Percentiles rank a stretch among this genome's conserved stretches.
Evolutionary conservation across 2,113 vertebrate species (phyloP).

Genomic region (Carollia perspicillata): DNA sequence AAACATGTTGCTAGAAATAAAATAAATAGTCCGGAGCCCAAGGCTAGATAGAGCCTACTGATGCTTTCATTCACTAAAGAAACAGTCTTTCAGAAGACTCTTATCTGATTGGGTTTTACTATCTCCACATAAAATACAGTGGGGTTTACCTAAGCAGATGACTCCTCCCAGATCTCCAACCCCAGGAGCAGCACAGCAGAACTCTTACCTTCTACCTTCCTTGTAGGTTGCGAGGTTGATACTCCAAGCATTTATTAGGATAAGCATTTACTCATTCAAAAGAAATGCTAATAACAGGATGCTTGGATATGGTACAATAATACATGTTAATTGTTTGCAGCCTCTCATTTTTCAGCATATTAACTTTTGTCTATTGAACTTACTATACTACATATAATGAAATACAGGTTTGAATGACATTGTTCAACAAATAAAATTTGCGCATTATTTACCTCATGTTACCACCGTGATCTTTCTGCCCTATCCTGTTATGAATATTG

Average conservation of each 20-base stretch:
- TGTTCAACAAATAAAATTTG: slow-evolving; percentile 27
- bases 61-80: not conserved
- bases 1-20: slow-evolving; percentile 16
- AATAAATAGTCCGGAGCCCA: not conserved
- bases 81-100: not conserved
- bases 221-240: not conserved
- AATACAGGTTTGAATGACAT: not conserved
- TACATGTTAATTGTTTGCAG: slow-evolving; percentile 51
- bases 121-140: not conserved
- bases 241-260: not conserved
- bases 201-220: not conserved
- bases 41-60: not conserved
- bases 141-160: not conserved
- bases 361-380: not conserved
- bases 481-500: not conserved
- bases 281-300: slow-evolving; percentile 50
- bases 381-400: slow-evolving; percentile 12
- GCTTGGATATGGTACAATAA: slow-evolving; percentile 43
- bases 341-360: slow-evolving; percentile 52
- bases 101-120: not conserved
- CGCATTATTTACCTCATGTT: not conserved
- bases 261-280: slow-evolving; percentile 4
- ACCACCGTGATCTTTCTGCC: not conserved
- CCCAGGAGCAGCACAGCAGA: not conserved
- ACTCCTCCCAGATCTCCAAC: not conserved